Conservation (phyloP, 2,888 invertebrate species). For the Philaethria dido region DNA sequence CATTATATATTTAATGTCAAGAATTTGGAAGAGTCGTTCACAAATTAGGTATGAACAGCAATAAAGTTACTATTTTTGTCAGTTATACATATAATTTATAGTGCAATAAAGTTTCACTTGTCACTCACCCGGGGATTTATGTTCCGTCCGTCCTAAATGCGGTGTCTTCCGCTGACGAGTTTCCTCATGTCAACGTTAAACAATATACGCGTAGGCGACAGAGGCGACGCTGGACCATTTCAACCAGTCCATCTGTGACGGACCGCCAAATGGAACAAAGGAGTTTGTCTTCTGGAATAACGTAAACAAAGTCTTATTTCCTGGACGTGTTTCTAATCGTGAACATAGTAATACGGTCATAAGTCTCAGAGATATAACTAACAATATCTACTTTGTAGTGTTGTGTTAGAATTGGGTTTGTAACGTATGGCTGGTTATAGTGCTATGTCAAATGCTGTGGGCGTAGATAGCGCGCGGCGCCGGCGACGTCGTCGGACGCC, state of each 20-base stretch:
- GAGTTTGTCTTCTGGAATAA: constrained; percentile 74
- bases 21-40: constrained; percentile 64
- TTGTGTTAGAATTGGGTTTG: constrained; percentile 46
- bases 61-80: constrained; percentile 73
- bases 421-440: constrained; percentile 48
- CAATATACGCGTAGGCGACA: constrained; percentile 67
- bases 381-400: constrained; percentile 48
- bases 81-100: constrained; percentile 77
- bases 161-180: constrained; percentile 80
- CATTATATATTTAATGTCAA: neutral
- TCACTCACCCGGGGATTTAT: constrained; percentile 79
- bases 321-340: constrained; percentile 57
- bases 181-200: constrained; percentile 79
- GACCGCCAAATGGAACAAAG: constrained; percentile 64
- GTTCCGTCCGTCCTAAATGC: constrained; percentile 75
- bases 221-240: constrained; percentile 67
- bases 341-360: constrained; percentile 4
- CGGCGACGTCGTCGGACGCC: constrained; percentile 76
- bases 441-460: constrained; percentile 53
- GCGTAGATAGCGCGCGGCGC: constrained; percentile 76
- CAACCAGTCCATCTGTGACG: constrained; percentile 68
- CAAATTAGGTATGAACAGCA: constrained; percentile 68
- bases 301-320: constrained; percentile 80
- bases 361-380: neutral
- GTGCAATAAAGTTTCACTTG: constrained; percentile 80